A percentile compares a stretch with the other conserved stretches of the same genome.
Conservation (phyloP, 2,113 vertebrate species). For the Phaethornis superciliosus region DNA sequence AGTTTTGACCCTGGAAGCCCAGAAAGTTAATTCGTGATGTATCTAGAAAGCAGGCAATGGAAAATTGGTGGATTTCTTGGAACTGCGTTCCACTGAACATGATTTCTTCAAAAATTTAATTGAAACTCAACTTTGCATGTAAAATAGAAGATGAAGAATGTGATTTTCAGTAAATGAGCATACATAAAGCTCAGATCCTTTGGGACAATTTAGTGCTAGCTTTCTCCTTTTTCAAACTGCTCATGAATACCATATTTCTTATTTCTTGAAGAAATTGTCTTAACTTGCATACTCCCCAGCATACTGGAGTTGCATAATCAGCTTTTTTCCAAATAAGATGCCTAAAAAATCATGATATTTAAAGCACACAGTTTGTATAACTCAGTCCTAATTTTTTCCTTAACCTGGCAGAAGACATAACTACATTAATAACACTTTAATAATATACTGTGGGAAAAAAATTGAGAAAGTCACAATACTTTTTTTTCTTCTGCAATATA, state of each 20-base stretch:
- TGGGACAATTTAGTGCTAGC: background rate
- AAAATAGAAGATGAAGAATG: background rate
- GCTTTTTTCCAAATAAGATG: background rate
- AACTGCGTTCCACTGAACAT: background rate
- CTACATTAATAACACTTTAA: background rate
- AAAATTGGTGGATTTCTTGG: background rate
- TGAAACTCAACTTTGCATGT: background rate
- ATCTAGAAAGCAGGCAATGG: background rate
- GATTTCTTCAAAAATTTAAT: background rate
- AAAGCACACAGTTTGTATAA: background rate
- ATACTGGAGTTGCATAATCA: too few species aligned
- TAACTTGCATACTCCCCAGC: background rate
- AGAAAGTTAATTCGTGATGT: background rate
- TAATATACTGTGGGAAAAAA: background rate
- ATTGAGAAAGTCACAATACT: rapidly evolving
- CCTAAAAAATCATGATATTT: background rate
- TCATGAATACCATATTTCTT: background rate
- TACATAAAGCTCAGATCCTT: background rate
- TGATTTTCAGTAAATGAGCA: background rate
- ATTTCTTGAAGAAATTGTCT: background rate
- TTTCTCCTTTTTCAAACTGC: background rate
- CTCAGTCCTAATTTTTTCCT: background rate
- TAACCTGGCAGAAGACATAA: background rate
- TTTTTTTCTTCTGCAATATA: background rate
- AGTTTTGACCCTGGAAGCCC: background rate